Conservation (phyloP, 2,888 invertebrate genomes). For the Podabrus alpinus region DNA sequence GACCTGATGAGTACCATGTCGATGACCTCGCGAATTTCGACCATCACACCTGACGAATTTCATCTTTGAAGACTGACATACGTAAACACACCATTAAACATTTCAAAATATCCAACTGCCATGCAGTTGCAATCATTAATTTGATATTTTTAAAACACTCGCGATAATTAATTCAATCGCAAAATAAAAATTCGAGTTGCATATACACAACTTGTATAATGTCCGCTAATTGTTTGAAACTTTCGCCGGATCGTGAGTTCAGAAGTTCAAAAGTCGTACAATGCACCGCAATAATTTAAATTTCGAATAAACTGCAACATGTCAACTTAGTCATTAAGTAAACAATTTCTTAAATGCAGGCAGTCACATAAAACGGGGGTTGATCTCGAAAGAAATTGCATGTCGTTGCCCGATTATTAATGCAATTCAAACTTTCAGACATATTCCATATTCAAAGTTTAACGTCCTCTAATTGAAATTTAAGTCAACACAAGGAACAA, state of each 20-base stretch:
- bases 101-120: not conserved
- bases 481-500: conserved; percentile 16
- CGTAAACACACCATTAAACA: conserved; percentile 7
- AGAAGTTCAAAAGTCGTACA: conserved; percentile 31
- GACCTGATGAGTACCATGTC: conserved; percentile 41
- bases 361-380: not conserved
- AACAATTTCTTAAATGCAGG: conserved; percentile 26
- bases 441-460: conserved; percentile 6
- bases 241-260: conserved; percentile 26
- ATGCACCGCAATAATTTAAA: conserved; percentile 34
- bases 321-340: conserved; percentile 27
- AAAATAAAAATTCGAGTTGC: not conserved
- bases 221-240: conserved; percentile 22
- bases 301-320: conserved; percentile 34
- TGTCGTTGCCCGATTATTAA: conserved; percentile 6
- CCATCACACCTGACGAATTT: conserved; percentile 19
- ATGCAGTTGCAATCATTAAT: not conserved
- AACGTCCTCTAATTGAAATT: conserved; percentile 22
- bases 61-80: conserved; percentile 14
- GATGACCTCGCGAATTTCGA: conserved; percentile 35
- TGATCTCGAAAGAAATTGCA: not conserved
- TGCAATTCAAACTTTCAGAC: not conserved
- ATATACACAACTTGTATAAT: conserved; percentile 10
- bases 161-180: not conserved
- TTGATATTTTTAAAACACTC: not conserved